phyloP scores from a whole-genome alignment of 2,888 invertebrate species.

The Acleris literana region DNA sequence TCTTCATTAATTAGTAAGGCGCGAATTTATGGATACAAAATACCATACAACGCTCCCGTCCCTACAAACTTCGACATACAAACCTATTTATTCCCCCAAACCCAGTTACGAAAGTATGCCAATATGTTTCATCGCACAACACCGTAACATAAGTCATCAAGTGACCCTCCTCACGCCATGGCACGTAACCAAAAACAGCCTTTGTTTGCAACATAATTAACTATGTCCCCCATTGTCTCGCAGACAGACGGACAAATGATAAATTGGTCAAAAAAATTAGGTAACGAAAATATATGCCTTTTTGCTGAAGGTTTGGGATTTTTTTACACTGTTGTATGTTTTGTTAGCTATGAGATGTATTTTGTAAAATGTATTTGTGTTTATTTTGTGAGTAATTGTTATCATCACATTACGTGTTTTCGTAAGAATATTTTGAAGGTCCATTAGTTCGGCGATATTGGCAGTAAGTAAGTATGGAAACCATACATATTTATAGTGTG shows the following conservation, averaged over 20 bases:
- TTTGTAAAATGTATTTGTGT: neutral
- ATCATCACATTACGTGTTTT: too few relatives aligned
- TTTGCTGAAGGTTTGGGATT: constrained; percentile 38
- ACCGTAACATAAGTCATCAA: constrained; percentile 36
- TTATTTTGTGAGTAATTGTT: neutral
- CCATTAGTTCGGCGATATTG: too few relatives aligned
- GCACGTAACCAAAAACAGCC: constrained; percentile 25
- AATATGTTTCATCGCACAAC: constrained; percentile 22
- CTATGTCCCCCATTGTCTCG: constrained; percentile 53
- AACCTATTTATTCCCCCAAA: neutral
- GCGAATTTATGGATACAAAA: too few relatives aligned
- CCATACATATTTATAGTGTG: too few relatives aligned
- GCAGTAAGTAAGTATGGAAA: too few relatives aligned
- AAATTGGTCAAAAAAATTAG: constrained; percentile 50
- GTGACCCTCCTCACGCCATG: constrained; percentile 24
- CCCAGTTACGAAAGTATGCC: constrained; percentile 10
- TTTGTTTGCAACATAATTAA: constrained; percentile 57
- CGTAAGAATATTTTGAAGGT: too few relatives aligned
- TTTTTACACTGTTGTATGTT: constrained; percentile 4
- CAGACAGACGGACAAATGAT: constrained; percentile 53
- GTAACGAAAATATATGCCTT: constrained; percentile 40
- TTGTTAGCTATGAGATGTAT: neutral
- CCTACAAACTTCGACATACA: too few relatives aligned
- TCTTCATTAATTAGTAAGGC: too few relatives aligned
- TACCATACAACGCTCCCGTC: too few relatives aligned